Evolutionary conservation across 2,888 invertebrate species (phyloP), one percentile per base, ranked within the genome.

Genomic region (Bombylius discolor): DNA sequence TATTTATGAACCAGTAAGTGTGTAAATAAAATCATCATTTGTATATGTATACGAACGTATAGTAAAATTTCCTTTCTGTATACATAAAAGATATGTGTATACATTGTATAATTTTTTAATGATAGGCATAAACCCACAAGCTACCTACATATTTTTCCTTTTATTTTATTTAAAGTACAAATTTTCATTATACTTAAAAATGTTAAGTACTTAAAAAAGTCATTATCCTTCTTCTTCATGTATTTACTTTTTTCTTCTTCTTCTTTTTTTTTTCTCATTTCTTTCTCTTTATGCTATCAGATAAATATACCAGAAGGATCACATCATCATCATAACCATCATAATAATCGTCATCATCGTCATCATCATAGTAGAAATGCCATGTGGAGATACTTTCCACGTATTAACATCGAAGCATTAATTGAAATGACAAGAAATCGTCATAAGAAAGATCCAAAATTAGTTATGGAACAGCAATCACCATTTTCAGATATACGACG

Each of bases 1-100:
- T 56, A 69, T 69, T 52, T 69, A 69, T 52, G 69, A 69, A 59
- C 66, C 68, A 58, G 69, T 69, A 53, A 63, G 62, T 59, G 33
- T 7, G 8, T 9, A 39, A 3, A 9, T 39, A 39, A 39, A 9
- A 39, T 9, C 11, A 11, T 9, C 7, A 39, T 39, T 39, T 39
- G 11, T 9, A 9, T 39, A 11, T 23, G 23, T 23, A 23, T 23
- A 2, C 23, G 23, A 23, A 44, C 11, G 44, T n/a, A n/a, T n/a
- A 44, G 11, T 13, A 44, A 12, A 12, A 1, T 44, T n/a, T 44
- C 5, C 31, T 39, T 47, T 34, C 44, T 14, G 49, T 23, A 42
- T n/a, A 49, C 44, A 47, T 39, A 49, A 44, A 45, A 44, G 44
- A 42, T 13, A 33, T 13, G 45, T 46, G 45, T 13, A 23, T 3